Conservation (phyloP, 1,140 invertebrate species). For the Atta colombica region DNA sequence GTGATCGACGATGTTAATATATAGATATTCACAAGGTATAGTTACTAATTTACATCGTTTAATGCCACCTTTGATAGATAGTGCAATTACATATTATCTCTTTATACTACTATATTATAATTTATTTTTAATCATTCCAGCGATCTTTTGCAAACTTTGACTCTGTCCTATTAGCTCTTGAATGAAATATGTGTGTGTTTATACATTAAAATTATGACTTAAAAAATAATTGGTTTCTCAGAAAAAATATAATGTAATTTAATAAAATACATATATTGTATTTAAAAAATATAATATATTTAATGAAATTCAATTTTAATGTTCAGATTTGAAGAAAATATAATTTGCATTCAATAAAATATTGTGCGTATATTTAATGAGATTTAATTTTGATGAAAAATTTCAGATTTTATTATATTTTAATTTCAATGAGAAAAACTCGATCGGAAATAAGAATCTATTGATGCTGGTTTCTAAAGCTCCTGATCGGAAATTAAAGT, state of each 20-base stretch:
- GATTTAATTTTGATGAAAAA: neutral
- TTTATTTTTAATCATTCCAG: neutral
- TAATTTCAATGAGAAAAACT: neutral
- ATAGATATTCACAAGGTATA: slow-evolving; percentile 64
- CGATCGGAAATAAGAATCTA: neutral
- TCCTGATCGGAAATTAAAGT: neutral
- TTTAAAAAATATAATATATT: neutral
- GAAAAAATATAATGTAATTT: neutral
- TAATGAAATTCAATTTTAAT: neutral
- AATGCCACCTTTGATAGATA: slow-evolving; percentile 52
- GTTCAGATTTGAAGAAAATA: neutral
- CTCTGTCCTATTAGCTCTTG: neutral
- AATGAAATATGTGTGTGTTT: neutral
- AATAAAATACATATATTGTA: neutral
- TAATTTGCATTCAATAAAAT: neutral
- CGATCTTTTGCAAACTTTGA: neutral
- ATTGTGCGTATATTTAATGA: neutral
- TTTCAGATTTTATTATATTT: slow-evolving; percentile 19
- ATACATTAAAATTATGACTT: neutral
- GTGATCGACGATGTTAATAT: slow-evolving; percentile 76
- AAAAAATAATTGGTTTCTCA: neutral
- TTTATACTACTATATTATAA: slow-evolving; percentile 4
- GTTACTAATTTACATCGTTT: slow-evolving; percentile 61
- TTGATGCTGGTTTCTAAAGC: neutral
- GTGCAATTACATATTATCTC: neutral